phyloP scores from a whole-genome alignment of 2,113 vertebrate genomes.

The Xiphias gladius region DNA sequence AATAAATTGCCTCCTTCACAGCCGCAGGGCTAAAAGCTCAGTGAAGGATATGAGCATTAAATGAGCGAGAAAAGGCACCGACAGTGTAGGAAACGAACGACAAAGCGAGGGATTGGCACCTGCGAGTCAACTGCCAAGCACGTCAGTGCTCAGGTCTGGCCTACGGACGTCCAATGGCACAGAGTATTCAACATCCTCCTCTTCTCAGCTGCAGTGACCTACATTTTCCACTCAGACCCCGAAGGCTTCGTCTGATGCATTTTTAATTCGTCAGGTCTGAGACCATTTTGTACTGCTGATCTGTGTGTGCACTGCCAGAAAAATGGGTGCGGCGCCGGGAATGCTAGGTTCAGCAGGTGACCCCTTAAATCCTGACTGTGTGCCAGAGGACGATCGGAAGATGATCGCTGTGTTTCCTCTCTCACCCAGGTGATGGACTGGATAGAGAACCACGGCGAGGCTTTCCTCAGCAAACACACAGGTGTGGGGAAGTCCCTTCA shows the following conservation, averaged over 20 bases:
- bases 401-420: background rate
- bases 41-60: too few relatives aligned
- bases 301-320: background rate
- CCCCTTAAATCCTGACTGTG: background rate
- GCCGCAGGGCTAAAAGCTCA: background rate
- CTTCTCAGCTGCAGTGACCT: constrained; percentile 51
- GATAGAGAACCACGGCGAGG: constrained; percentile 99
- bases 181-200: constrained; percentile 5
- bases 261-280: constrained; percentile 46
- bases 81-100: background rate
- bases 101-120: background rate
- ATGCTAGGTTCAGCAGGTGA: background rate
- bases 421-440: constrained; percentile 88
- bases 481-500: constrained; percentile 98
- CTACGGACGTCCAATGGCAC: background rate
- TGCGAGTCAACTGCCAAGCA: background rate
- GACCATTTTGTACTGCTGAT: constrained; percentile 18
- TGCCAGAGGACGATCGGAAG: background rate
- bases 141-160: background rate
- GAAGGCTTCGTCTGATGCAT: constrained; percentile 54
- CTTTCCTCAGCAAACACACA: constrained; percentile 98
- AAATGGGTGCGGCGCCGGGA: background rate
- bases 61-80: too few relatives aligned
- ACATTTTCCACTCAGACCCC: constrained; percentile 46
- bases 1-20: background rate